A percentile compares a stretch with the other conserved stretches of the same genome.
Evolutionary conservation across 2,797 vertebrate genomes (phyloP).

Genomic region (Anniella stebbinsi): DNA sequence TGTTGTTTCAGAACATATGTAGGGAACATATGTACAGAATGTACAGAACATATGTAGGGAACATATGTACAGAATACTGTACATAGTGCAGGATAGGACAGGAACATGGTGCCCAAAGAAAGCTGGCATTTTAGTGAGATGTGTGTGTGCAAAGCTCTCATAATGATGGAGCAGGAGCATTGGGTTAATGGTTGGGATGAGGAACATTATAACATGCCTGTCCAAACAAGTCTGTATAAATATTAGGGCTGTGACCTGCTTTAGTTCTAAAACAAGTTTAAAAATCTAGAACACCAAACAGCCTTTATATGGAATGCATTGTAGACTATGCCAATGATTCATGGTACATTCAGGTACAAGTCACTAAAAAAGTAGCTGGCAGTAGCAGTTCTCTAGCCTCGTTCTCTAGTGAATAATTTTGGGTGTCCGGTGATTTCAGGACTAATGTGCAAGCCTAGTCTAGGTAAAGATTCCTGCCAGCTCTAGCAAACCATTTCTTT

Average conservation of each 20-base stretch:
- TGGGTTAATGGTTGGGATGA: neutral
- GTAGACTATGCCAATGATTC: neutral
- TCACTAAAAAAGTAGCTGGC: neutral
- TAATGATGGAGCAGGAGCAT: neutral
- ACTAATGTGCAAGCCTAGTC: neutral
- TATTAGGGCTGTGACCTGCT: neutral
- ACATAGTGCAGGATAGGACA: neutral
- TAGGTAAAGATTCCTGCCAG: conserved; percentile 9
- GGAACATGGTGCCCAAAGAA: neutral
- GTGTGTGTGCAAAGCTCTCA: neutral
- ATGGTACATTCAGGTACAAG: neutral
- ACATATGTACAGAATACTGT: neutral
- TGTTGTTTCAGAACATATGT: neutral
- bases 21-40: too few relatives aligned
- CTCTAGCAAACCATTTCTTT: conserved; percentile 41
- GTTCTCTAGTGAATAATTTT: conserved; percentile 24
- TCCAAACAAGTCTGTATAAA: neutral
- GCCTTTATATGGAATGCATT: neutral
- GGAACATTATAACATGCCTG: neutral
- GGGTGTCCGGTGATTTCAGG: neutral
- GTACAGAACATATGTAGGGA: neutral
- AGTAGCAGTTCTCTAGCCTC: neutral
- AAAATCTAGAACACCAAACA: neutral
- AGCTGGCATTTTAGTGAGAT: neutral
- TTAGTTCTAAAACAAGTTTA: neutral